A percentile compares a stretch with the other conserved stretches of the same genome.
Conservation (phyloP, 1,140 invertebrate species). For the Panonychus citri region DNA sequence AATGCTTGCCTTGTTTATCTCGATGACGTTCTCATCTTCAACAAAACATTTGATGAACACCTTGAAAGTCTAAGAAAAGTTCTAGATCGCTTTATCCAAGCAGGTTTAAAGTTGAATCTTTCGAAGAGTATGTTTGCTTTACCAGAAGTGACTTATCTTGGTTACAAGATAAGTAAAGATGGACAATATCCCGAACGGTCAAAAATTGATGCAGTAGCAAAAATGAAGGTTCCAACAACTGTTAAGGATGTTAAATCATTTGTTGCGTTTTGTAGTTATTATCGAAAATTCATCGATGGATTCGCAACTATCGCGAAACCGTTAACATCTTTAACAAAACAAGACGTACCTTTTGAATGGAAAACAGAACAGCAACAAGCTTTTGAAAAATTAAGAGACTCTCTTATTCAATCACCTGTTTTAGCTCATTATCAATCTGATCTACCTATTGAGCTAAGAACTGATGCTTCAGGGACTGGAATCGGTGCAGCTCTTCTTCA, state of each 20-base stretch:
- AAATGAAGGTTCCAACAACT: conserved; percentile 17
- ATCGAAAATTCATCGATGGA: conserved; percentile 10
- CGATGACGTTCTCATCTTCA: neutral
- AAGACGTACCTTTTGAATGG: conserved; percentile 12
- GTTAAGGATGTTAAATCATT: conserved; percentile 16
- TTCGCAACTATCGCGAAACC: conserved; percentile 11
- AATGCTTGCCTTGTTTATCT: neutral
- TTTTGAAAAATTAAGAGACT: conserved; percentile 21
- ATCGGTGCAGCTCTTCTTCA: neutral
- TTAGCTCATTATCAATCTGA: no score
- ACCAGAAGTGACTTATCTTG: conserved; percentile 10
- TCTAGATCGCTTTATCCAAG: conserved; percentile 10
- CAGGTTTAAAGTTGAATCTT: neutral
- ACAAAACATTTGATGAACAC: neutral
- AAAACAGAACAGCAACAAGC: conserved; percentile 14
- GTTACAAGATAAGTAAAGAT: conserved; percentile 13
- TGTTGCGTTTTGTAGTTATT: conserved; percentile 15
- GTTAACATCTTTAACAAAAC: conserved; percentile 10
- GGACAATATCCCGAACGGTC: conserved; percentile 15
- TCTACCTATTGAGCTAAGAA: no score
- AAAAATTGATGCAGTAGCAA: conserved; percentile 16
- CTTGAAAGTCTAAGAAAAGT: neutral
- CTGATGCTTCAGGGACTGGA: neutral
- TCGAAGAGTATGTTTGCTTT: conserved; percentile 10
- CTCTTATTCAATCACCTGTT: neutral